Base-by-base conservation (phyloP, 2,888 invertebrate genomes). In the Byasa hedistus region DNA sequence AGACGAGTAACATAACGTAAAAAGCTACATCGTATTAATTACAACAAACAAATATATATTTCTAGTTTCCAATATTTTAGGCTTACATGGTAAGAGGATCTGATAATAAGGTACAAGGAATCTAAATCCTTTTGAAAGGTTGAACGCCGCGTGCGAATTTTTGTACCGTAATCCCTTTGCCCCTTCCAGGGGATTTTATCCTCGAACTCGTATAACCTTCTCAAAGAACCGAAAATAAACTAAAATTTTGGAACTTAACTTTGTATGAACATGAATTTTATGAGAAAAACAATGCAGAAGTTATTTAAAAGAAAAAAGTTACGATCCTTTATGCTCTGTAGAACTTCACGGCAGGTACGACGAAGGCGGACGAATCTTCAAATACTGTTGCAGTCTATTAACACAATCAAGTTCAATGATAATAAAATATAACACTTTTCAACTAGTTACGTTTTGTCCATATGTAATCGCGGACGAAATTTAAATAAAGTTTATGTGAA, bases 111-210 rank as follows among this genome's bases (percentile, higher is more conserved):
- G 73, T 76, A 82, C 80, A 81, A 84, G 82, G 80, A 79, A 78
- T 76, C 81, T 78, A 82, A 78, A 79, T 76, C 79, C 81, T 79
- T 84, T 79, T 81, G 79, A 79, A 75, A 80, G 78, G 79, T 76
- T 78, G 77, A 79, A 75, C 78, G 76, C 54, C 59, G 81, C 79
- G 81, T 78, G 81, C 73, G 79, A 81, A 80, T 79, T 82, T 78
- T 78, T 79, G 74, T 75, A 74, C 71, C 77, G 76, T 80, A 82
- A 83, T 81, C 81, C 80, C 77, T 81, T 80, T 79, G 78, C 79
- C 78, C 78, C 80, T 83, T 81, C 77, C 77, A 82, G 80, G 73
- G 79, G 80, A 84, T 82, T 79, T 81, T 75, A 75, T 74, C 73
- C 74, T 73, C 73, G 76, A 80, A 82, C 59, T 79, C 78, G 79